These are phyloP conservation scores for Lutjanus erythropterus DNA, from an alignment of 2,113 vertebrate species.

Conservation along the genomic window DNA sequence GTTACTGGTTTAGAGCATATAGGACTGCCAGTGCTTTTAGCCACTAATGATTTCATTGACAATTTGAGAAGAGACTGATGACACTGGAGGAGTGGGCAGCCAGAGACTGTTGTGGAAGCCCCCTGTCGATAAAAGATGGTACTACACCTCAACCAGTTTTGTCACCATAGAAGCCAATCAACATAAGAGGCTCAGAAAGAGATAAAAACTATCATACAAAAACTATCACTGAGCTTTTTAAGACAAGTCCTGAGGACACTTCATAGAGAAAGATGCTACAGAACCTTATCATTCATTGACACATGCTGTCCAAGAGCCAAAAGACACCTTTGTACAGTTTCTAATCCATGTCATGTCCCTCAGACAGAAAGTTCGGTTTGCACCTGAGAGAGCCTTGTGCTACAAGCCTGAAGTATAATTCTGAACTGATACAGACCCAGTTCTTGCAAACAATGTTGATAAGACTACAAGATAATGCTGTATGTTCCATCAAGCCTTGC, in stretches of 20 bases:
- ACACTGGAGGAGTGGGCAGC: not conserved
- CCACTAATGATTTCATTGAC: not conserved
- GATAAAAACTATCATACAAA: conserved; percentile 20
- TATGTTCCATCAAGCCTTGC: not conserved
- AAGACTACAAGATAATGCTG: conserved; percentile 29
- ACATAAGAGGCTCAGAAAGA: not conserved
- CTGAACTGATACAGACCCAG: conserved; percentile 39
- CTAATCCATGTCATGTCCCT: conserved; percentile 4
- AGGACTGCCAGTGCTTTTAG: not conserved
- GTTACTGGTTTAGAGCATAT: not conserved
- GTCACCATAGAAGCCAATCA: not conserved
- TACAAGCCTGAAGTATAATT: conserved; percentile 38
- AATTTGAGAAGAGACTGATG: not conserved
- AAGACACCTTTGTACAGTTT: conserved; percentile 14
- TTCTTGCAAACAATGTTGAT: conserved; percentile 36
- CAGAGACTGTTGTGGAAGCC: not conserved
- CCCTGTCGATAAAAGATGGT: not conserved
- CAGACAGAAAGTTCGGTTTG: conserved; percentile 22
- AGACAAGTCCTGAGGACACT: conserved; percentile 19
- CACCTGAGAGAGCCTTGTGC: conserved; percentile 26
- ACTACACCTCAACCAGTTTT: not conserved
- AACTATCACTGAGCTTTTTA: not conserved
- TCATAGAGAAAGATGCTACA: conserved; percentile 40
- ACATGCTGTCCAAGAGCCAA: conserved; percentile 19
- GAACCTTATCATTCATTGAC: conserved; percentile 43